phyloP scores from a whole-genome alignment of 2,113 vertebrate genomes.

The Psettodes erumei region DNA sequence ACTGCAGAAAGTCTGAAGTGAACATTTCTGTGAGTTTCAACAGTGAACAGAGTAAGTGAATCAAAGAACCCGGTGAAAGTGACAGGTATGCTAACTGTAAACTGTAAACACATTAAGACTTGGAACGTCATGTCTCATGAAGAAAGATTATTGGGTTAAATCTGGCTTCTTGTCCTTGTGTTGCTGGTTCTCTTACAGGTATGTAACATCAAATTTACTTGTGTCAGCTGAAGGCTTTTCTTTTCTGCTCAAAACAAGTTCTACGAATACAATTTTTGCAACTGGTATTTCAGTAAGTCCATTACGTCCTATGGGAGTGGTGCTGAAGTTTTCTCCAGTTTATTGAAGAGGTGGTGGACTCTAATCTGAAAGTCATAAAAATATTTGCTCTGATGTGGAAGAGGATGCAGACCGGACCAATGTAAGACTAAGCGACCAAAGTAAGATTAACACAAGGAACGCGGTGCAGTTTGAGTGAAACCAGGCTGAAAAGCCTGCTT shows the following conservation, averaged over 20 bases:
- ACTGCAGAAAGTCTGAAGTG: too few relatives aligned
- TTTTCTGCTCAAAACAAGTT: background rate
- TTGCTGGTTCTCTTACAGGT: background rate
- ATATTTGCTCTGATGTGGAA: background rate
- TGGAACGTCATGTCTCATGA: background rate
- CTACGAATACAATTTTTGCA: background rate
- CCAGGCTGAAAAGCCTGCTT: background rate
- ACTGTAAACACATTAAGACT: background rate
- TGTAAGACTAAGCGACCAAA: background rate
- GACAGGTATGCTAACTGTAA: background rate
- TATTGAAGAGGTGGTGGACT: background rate
- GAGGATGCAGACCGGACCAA: background rate
- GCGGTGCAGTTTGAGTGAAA: background rate
- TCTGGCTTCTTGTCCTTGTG: background rate
- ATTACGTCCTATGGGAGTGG: background rate
- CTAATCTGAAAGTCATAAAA: background rate
- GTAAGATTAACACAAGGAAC: background rate
- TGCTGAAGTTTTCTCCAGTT: background rate
- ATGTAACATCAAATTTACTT: background rate
- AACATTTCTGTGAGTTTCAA: too few relatives aligned
- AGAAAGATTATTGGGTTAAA: background rate
- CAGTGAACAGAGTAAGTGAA: too few relatives aligned
- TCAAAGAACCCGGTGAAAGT: too few relatives aligned
- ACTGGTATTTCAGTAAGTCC: slow-evolving; percentile 14
- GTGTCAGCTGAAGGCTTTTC: background rate